Percentiles rank a stretch among this genome's conserved stretches.
phyloP scores from a whole-genome alignment of 2,888 invertebrate genomes.

The Encarsia formosa region DNA sequence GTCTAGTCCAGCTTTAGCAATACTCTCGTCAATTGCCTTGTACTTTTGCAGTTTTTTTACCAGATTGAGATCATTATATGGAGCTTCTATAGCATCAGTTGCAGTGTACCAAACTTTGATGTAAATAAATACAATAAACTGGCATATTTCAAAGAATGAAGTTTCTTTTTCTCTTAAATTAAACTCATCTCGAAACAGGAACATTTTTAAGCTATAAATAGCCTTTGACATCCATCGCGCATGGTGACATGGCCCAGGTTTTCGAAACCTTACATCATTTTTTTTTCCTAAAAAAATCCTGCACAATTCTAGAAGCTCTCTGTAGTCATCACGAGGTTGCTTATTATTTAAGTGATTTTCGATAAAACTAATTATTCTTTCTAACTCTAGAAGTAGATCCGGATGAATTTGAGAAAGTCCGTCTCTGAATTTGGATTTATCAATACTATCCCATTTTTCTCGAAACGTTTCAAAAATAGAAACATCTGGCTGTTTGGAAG shows the following conservation, averaged over 20 bases:
- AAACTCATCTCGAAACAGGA: not conserved
- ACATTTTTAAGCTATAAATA: not conserved
- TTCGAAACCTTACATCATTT: too few species aligned
- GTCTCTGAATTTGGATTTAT: too few species aligned
- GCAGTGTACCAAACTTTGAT: constrained; percentile 27
- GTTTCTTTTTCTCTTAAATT: not conserved
- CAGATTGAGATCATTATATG: constrained; percentile 26
- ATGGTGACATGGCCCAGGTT: not conserved
- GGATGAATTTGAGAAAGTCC: too few species aligned
- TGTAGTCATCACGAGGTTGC: too few species aligned
- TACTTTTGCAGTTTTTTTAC: constrained; percentile 24
- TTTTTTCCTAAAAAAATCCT: too few species aligned
- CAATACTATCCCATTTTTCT: too few species aligned
- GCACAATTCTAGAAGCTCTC: too few species aligned
- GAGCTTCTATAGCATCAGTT: constrained; percentile 22
- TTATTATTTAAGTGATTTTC: too few species aligned
- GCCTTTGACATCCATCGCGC: not conserved
- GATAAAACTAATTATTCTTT: too few species aligned
- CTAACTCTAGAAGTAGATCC: too few species aligned
- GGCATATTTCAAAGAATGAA: constrained; percentile 25
- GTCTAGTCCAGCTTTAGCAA: constrained; percentile 11
- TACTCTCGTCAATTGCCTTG: constrained; percentile 2
- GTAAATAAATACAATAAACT: constrained; percentile 28
- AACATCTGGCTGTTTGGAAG: too few species aligned
- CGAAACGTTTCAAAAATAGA: too few species aligned